Evolutionary conservation across 2,113 vertebrate genomes (phyloP), one percentile per base, ranked within the genome.

Genomic region (Lycocorax pyrrhopterus): DNA sequence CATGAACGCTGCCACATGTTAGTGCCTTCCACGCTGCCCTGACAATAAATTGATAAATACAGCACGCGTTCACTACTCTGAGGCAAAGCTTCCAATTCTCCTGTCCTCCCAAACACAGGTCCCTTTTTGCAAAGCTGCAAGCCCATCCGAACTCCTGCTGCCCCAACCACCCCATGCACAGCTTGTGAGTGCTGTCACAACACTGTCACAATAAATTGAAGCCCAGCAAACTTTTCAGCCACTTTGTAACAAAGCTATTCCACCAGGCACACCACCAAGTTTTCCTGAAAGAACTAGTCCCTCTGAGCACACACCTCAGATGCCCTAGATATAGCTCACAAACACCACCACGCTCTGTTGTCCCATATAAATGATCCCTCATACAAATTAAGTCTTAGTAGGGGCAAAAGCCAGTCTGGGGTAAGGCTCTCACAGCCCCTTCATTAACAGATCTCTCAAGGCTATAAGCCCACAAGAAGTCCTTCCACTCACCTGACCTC

Each of bases 121-220:
- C 9, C 3, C 37, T 62, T 49, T 29, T 66, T 33, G 29, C 33
- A 85, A 62, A 90, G 33, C 33, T 52, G 33, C 25, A 59, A 64
- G 22, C 3, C 19, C 35, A 22, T 27, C 20, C 1, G 4, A 82
- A 47, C 23, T 63, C 13, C 33, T 60, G 23, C 44, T 0, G 4
- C 1, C 10, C 29, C 59, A 64, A 12, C 10, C 18, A 27, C 12
- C 4, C n/a, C 21, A 33, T 0, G 0, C 4, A 35, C 2, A 52
- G 23, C 23, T 64, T 64, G 8, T 51, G 74, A 81, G 7, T 7
- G 12, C 33, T 3, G 2, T 27, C 53, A 77, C 25, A 58, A 35
- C 7, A 10, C 3, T 52, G 13, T 7, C 37, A 44, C 19, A 27
- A 25, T 14, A 35, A 81, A 59, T 0, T 60, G 49, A 64, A 78